Evolutionary conservation across 2,888 invertebrate species (phyloP).

Genomic region (Cremastinae sp.): DNA sequence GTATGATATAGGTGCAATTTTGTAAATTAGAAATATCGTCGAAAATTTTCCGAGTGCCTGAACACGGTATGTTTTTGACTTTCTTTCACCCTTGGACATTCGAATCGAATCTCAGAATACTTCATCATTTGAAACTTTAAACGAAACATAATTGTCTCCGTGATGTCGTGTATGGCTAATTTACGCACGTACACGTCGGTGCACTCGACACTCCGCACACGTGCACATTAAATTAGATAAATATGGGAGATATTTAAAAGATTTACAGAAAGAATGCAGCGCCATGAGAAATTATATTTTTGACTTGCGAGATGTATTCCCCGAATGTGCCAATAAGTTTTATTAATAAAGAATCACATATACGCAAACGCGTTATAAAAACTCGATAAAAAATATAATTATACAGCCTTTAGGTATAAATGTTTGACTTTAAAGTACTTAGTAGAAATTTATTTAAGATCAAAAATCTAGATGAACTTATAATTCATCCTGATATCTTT

Average conservation of each 20-base stretch:
- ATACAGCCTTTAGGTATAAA: neutral
- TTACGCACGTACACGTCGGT: slow-evolving; percentile 20
- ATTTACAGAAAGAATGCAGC: slow-evolving; percentile 53
- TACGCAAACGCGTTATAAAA: slow-evolving; percentile 66
- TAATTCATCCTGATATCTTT: slow-evolving; percentile 12
- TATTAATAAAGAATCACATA: slow-evolving; percentile 68
- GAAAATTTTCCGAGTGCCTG: slow-evolving; percentile 1
- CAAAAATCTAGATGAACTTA: no score
- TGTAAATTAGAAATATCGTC: neutral
- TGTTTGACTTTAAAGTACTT: neutral
- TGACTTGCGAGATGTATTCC: slow-evolving; percentile 73
- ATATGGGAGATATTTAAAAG: slow-evolving; percentile 17
- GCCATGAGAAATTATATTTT: slow-evolving; percentile 73
- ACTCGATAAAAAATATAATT: slow-evolving; percentile 20
- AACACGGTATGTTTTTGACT: neutral
- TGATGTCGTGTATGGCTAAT: slow-evolving; percentile 1
- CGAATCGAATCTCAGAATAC: slow-evolving; percentile 10
- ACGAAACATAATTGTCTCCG: slow-evolving; percentile 7
- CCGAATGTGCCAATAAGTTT: slow-evolving; percentile 77
- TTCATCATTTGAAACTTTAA: slow-evolving; percentile 43
- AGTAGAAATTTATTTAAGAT: neutral
- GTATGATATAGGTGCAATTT: neutral
- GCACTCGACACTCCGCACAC: slow-evolving; percentile 32
- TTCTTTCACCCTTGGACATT: slow-evolving; percentile 5
- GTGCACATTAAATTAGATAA: slow-evolving; percentile 41